Conservation (phyloP, 2,113 vertebrate genomes). For the Neoarius graeffei region DNA sequence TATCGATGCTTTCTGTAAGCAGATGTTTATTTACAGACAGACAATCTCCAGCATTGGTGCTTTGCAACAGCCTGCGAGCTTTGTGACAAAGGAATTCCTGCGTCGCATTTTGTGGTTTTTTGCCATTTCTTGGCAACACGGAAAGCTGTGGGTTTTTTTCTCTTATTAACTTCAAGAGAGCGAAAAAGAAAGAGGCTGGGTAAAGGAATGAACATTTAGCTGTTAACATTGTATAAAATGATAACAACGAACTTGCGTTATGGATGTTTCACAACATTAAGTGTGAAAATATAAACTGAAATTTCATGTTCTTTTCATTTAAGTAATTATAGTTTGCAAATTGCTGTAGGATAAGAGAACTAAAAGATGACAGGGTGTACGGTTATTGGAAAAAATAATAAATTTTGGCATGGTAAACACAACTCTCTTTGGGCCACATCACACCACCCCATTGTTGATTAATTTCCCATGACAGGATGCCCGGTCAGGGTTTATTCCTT, state of each 20-base stretch:
- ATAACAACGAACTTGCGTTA: not conserved
- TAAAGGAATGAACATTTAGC: not conserved
- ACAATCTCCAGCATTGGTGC: not conserved
- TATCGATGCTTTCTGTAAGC: not conserved
- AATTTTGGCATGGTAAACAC: not conserved
- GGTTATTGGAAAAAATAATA: not conserved
- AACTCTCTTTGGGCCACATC: not conserved
- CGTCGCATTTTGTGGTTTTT: not conserved
- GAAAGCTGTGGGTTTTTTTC: not conserved
- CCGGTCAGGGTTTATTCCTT: not conserved
- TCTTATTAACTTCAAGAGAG: not conserved
- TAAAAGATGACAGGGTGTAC: not conserved
- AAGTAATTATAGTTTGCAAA: not conserved
- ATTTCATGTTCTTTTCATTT: not conserved
- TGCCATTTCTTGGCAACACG: not conserved
- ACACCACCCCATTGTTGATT: not conserved
- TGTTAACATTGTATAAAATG: too few species aligned
- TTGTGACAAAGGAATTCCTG: not conserved
- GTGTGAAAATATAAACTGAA: not conserved
- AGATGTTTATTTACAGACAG: not conserved
- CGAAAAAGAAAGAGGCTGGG: not conserved
- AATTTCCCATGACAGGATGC: not conserved
- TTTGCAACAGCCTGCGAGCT: not conserved
- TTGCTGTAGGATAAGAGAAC: not conserved
- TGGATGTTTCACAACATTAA: not conserved